phyloP scores from a whole-genome alignment of 2,888 invertebrate genomes.

The Caenorhabditis virilis region DNA sequence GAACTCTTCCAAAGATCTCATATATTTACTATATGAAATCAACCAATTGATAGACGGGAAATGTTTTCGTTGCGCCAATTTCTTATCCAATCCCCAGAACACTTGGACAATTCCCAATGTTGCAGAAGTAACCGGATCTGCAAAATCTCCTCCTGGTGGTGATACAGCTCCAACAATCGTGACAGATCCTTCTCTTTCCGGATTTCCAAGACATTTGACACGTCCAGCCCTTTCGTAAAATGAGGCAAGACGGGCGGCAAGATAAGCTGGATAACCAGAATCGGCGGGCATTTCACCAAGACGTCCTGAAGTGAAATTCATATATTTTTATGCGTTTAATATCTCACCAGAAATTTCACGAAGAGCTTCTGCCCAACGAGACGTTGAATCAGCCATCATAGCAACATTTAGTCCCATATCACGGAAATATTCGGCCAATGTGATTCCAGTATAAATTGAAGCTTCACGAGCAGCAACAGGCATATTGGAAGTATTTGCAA shows the following conservation, averaged over 20 bases:
- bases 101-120: constrained; percentile 92
- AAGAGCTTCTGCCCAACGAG: constrained; percentile 99
- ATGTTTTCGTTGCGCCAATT: constrained; percentile 85
- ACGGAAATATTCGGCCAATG: constrained; percentile 85
- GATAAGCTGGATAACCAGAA: constrained; percentile 95
- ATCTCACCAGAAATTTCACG: constrained; percentile 87
- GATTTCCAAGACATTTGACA: constrained; percentile 77
- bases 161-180: constrained; percentile 98
- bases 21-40: constrained; percentile 96
- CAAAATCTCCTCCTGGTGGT: constrained; percentile 99
- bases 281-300: constrained; percentile 99
- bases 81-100: constrained; percentile 68
- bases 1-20: constrained; percentile 96
- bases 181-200: constrained; percentile 95
- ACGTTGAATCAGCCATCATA: constrained; percentile 99
- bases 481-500: constrained; percentile 99
- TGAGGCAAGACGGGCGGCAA: constrained; percentile 94
- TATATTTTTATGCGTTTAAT: too few relatives aligned
- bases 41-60: constrained; percentile 99
- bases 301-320: constrained; percentile 13
- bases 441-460: constrained; percentile 97
- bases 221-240: constrained; percentile 99
- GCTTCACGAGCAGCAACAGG: constrained; percentile 99
- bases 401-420: constrained; percentile 99
- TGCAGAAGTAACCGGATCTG: constrained; percentile 99